phyloP scores from a whole-genome alignment of 2,797 vertebrate species.

The Threskiornis aethiopicus region DNA sequence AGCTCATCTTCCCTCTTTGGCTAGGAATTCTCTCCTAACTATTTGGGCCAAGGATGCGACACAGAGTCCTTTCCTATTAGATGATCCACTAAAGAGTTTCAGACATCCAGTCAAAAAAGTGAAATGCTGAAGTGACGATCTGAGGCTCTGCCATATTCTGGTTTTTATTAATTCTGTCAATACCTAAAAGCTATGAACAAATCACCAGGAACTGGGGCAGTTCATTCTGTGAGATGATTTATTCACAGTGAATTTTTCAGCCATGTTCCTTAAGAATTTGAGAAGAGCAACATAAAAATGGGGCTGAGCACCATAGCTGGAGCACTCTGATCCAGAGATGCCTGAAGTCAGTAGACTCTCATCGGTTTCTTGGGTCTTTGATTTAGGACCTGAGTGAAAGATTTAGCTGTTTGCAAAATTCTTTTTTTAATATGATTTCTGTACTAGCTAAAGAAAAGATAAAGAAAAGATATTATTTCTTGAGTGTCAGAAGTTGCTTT shows the following conservation, averaged over 20 bases:
- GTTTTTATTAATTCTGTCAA: background rate
- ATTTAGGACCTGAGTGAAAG: background rate
- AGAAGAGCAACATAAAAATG: background rate
- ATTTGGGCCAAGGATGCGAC: background rate
- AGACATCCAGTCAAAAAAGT: background rate
- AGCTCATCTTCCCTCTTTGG: background rate
- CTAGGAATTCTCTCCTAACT: background rate
- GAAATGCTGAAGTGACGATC: background rate
- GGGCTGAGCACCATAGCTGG: background rate
- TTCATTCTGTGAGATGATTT: background rate
- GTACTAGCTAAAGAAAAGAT: background rate
- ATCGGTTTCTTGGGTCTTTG: background rate
- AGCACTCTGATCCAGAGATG: background rate
- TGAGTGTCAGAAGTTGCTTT: background rate
- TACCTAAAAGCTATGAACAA: background rate
- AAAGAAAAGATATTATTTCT: background rate
- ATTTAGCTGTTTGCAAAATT: background rate
- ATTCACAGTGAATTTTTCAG: background rate
- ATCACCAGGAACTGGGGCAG: background rate
- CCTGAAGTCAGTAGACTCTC: background rate
- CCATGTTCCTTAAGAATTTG: background rate
- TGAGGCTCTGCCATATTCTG: background rate
- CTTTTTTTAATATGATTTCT: background rate
- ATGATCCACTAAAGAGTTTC: background rate
- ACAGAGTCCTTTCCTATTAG: background rate